Evolutionary conservation across 2,888 invertebrate genomes (phyloP).

Genomic region (Melanostoma mellinum): DNA sequence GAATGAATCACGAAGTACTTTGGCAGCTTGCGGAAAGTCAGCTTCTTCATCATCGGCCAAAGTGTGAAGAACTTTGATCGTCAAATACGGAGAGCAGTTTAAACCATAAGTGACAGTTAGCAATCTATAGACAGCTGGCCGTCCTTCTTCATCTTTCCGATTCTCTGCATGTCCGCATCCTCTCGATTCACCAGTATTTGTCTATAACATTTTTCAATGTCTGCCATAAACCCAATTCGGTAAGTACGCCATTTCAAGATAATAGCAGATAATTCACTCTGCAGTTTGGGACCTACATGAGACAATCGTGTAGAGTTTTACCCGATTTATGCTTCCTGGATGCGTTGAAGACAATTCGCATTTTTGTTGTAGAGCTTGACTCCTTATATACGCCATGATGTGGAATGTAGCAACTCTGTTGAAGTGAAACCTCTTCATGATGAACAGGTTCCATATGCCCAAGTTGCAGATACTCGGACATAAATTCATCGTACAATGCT

Average conservation of each 20-base stretch:
- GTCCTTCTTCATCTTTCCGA: too few relatives aligned
- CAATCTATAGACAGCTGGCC: too few relatives aligned
- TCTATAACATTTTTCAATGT: too few relatives aligned
- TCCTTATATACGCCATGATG: constrained; percentile 20
- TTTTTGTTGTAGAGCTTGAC: constrained; percentile 57
- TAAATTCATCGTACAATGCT: constrained; percentile 36
- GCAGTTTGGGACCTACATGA: constrained; percentile 64
- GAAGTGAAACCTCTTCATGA: constrained; percentile 10
- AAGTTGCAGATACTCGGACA: constrained; percentile 34
- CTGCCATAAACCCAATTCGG: constrained; percentile 65
- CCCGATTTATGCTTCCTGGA: constrained; percentile 35
- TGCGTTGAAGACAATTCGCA: constrained; percentile 42
- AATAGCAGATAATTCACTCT: constrained; percentile 50
- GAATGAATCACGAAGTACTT: too few relatives aligned
- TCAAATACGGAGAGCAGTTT: too few relatives aligned
- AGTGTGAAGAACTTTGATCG: too few relatives aligned
- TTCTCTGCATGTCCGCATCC: too few relatives aligned
- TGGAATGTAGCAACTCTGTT: constrained; percentile 29
- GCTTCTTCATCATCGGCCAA: too few relatives aligned
- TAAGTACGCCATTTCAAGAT: constrained; percentile 51
- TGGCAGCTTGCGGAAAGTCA: too few relatives aligned
- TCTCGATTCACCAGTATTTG: too few relatives aligned
- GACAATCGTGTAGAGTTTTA: constrained; percentile 59
- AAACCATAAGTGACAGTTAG: constrained; percentile 57
- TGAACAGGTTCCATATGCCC: constrained; percentile 43